Evolutionary conservation across 2,888 invertebrate species (phyloP).

Genomic region (Hyppa rectilinea): DNA sequence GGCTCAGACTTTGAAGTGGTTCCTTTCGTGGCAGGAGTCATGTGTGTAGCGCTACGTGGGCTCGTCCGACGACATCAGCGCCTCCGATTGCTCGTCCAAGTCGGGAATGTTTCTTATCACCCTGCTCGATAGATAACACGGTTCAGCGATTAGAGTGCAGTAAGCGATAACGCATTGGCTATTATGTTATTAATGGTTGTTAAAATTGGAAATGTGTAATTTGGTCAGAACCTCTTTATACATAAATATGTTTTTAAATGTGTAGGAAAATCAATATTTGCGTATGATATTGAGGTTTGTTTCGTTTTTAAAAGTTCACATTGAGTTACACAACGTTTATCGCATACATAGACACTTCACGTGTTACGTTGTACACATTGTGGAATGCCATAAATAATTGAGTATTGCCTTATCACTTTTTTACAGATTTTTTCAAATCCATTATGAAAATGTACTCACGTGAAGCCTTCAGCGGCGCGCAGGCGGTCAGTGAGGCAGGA

Average conservation of each 20-base stretch:
- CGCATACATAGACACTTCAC: not conserved
- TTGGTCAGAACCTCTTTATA: not conserved
- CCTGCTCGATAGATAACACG: conserved; percentile 68
- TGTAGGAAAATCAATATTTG: not conserved
- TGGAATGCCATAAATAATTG: not conserved
- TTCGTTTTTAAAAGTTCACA: not conserved
- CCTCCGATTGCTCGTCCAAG: conserved; percentile 91
- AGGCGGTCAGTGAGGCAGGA: conserved; percentile 72
- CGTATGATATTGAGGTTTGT: no score
- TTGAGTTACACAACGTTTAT: not conserved
- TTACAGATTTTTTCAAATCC: no score
- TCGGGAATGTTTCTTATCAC: conserved; percentile 89
- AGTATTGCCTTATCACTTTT: not conserved
- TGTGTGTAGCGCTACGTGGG: conserved; percentile 81
- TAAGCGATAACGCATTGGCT: not conserved
- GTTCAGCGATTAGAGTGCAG: conserved; percentile 15
- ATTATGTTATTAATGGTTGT: not conserved
- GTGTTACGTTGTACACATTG: not conserved
- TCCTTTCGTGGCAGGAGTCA: conserved; percentile 61
- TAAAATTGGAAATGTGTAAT: not conserved
- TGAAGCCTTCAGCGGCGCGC: conserved; percentile 77
- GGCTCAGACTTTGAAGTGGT: conserved; percentile 69
- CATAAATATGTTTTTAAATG: no score
- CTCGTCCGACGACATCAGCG: conserved; percentile 89
- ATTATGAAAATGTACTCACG: conserved; percentile 72